Evolutionary conservation across 2,888 invertebrate species (phyloP).

Genomic region (Allygus modestus): DNA sequence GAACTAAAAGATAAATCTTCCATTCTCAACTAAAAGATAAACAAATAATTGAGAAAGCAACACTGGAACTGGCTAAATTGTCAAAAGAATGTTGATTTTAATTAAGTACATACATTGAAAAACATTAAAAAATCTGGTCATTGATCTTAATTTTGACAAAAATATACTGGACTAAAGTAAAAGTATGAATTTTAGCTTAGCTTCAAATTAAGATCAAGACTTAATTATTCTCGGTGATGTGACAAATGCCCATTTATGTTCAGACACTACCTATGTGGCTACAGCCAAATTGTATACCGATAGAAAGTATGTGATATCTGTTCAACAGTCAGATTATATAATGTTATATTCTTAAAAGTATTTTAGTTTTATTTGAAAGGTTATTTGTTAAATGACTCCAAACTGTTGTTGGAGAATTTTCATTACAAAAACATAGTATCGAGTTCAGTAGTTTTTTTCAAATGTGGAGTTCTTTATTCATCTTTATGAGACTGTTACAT

Average conservation of each 20-base stretch:
- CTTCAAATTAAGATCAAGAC: no score
- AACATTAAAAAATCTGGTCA: no score
- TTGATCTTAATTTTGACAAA: no score
- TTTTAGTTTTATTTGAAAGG: constrained; percentile 11
- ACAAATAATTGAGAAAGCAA: no score
- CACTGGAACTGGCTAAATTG: no score
- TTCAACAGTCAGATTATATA: constrained; percentile 41
- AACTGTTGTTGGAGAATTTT: constrained; percentile 19
- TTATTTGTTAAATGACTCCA: background rate
- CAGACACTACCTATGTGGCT: background rate
- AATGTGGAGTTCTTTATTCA: background rate
- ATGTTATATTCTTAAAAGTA: constrained; percentile 32
- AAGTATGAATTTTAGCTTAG: no score
- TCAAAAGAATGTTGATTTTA: no score
- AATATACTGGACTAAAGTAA: no score
- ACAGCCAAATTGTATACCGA: constrained; percentile 32
- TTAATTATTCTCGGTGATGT: background rate
- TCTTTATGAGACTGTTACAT: constrained; percentile 25
- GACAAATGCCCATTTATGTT: background rate
- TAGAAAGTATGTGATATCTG: constrained; percentile 40
- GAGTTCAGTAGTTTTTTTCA: background rate
- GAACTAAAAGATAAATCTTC: no score
- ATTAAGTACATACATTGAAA: no score
- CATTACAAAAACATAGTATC: constrained; percentile 5
- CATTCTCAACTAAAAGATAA: no score